These are phyloP conservation scores for Phthorimaea operculella DNA, from an alignment of 1,140 invertebrate species.

Conservation along the genomic window DNA sequence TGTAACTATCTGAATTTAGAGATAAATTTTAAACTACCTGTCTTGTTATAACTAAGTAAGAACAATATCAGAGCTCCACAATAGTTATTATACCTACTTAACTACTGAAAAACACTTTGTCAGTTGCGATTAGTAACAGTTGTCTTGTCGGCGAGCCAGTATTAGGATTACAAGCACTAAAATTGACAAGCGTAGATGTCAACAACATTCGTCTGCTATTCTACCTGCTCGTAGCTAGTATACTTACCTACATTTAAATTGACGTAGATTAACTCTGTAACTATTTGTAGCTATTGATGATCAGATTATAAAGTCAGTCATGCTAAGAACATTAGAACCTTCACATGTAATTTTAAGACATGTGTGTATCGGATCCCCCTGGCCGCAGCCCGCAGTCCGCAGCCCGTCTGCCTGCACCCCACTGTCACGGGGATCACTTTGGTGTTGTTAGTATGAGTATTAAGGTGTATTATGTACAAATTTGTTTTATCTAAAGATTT, in stretches of 20 bases:
- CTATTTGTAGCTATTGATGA: slow-evolving; percentile 35
- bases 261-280: slow-evolving; percentile 59
- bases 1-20: background rate
- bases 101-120: background rate
- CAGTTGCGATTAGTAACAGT: background rate
- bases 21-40: background rate
- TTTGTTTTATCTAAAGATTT: slow-evolving; percentile 52
- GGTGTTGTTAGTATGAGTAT: slow-evolving; percentile 1
- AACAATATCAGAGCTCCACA: background rate
- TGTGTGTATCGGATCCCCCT: slow-evolving; percentile 8
- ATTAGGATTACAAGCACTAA: slow-evolving; percentile 46
- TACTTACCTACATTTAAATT: slow-evolving; percentile 44
- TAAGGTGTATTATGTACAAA: slow-evolving; percentile 44
- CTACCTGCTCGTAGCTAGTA: slow-evolving; percentile 47
- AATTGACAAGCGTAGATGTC: slow-evolving; percentile 40
- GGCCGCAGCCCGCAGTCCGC: slow-evolving; percentile 15
- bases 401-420: slow-evolving; percentile 6
- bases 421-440: background rate
- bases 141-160: slow-evolving; percentile 31
- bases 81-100: background rate
- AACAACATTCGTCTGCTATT: slow-evolving; percentile 34
- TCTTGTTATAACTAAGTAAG: no score
- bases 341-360: background rate
- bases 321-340: background rate
- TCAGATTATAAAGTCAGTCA: slow-evolving; percentile 5